Conservation (phyloP, 2,888 invertebrate species). For the Chloroclysta siterata region DNA sequence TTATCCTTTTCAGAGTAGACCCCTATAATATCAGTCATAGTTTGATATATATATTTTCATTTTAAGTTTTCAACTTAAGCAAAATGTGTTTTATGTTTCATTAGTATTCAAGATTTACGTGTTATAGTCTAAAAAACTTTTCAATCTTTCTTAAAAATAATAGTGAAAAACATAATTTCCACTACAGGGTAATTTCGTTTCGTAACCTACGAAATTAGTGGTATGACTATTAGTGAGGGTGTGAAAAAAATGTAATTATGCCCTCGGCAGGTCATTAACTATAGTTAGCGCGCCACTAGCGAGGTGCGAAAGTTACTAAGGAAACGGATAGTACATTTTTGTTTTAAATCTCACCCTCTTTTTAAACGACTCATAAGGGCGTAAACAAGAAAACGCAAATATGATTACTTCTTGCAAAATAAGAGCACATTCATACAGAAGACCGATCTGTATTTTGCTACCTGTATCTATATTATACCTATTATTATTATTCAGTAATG, state of each 20-base stretch:
- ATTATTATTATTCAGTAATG: too few species aligned
- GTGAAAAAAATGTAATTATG: constrained; percentile 79
- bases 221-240: constrained; percentile 72
- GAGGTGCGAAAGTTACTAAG: constrained; percentile 49
- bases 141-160: neutral
- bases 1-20: too few species aligned
- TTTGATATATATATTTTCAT: too few species aligned
- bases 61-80: too few species aligned
- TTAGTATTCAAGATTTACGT: too few species aligned
- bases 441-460: too few species aligned
- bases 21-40: too few species aligned
- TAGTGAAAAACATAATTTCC: constrained; percentile 37
- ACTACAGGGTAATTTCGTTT: constrained; percentile 47
- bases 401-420: too few species aligned
- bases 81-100: too few species aligned
- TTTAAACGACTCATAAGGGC: neutral
- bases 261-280: constrained; percentile 80
- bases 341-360: constrained; percentile 25
- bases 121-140: neutral
- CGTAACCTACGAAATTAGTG: constrained; percentile 74
- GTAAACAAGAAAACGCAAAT: too few species aligned
- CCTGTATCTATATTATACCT: too few species aligned
- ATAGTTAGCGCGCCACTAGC: constrained; percentile 65
- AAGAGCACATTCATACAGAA: too few species aligned
- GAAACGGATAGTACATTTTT: constrained; percentile 45